These are phyloP conservation scores for Rapana venosa DNA, from an alignment of 2,888 invertebrate genomes.

Conservation along the genomic window DNA sequence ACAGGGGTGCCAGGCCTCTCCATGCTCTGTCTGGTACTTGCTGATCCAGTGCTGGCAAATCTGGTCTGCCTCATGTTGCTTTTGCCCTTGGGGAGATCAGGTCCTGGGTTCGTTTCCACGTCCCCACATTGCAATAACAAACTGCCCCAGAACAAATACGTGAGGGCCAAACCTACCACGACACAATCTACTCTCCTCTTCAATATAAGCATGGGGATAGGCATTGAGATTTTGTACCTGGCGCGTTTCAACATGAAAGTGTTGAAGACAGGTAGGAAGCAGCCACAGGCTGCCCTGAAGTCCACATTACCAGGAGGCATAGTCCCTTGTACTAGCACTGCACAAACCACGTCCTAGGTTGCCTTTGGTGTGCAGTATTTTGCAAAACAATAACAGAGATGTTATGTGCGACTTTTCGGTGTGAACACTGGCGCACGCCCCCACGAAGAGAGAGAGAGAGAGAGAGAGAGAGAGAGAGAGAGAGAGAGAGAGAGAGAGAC, in stretches of 20 bases:
- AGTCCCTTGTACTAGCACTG: background rate
- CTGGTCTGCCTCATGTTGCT: constrained; percentile 18
- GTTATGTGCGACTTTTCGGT: background rate
- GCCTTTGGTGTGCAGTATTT: background rate
- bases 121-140: constrained; percentile 2
- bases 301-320: background rate
- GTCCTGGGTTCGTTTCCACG: background rate
- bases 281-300: background rate
- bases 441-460: background rate
- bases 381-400: background rate
- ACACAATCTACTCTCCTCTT: background rate
- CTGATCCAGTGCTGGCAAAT: background rate
- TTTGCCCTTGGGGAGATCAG: background rate
- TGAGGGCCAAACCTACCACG: background rate
- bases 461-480: background rate
- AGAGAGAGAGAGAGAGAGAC: constrained; percentile 4
- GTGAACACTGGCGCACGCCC: background rate
- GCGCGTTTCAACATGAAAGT: background rate
- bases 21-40: background rate
- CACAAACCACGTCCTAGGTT: background rate
- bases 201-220: background rate
- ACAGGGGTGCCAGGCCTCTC: background rate
- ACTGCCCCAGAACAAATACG: constrained; percentile 18
- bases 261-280: background rate
- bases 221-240: background rate